Evolutionary conservation across 1,140 invertebrate genomes (phyloP).

Genomic region (Caligus rogercresseyi): DNA sequence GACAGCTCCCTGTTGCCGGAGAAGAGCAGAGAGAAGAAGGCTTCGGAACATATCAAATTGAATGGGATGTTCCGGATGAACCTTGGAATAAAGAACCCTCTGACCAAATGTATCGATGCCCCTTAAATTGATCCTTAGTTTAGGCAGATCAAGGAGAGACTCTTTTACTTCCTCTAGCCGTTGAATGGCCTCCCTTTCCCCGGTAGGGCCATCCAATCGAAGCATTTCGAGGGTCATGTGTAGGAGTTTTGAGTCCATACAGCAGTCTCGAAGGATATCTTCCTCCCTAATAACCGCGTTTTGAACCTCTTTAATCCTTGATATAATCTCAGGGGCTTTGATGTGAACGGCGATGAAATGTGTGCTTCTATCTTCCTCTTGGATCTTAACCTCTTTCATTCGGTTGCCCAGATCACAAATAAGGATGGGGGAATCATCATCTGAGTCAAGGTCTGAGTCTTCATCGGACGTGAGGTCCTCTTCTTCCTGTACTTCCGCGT

Average conservation of each 20-base stretch:
- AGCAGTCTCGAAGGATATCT: slow-evolving; percentile 22
- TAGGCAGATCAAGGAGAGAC: slow-evolving; percentile 16
- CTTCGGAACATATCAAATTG: slow-evolving; percentile 21
- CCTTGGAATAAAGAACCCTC: slow-evolving; percentile 23
- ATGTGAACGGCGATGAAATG: slow-evolving; percentile 24
- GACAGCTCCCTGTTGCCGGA: slow-evolving; percentile 16
- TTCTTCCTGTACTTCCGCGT: slow-evolving; percentile 3
- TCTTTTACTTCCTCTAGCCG: neutral
- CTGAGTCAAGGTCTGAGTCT: slow-evolving; percentile 19
- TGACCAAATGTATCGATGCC: slow-evolving; percentile 23
- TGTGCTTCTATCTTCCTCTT: slow-evolving; percentile 20
- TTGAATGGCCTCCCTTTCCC: slow-evolving; percentile 15
- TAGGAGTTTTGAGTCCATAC: slow-evolving; percentile 22
- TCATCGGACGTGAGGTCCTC: neutral
- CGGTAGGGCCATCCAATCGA: slow-evolving; percentile 11
- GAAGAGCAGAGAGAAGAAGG: slow-evolving; percentile 14
- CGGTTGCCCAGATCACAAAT: neutral
- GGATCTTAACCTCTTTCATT: neutral
- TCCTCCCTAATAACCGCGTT: slow-evolving; percentile 22
- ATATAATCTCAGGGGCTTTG: slow-evolving; percentile 19
- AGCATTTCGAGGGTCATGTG: slow-evolving; percentile 25
- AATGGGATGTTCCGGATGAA: slow-evolving; percentile 7
- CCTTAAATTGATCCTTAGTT: slow-evolving; percentile 2
- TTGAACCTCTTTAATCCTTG: slow-evolving; percentile 19
- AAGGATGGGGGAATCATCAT: slow-evolving; percentile 12